These are phyloP conservation scores for Tragelaphus strepsiceros DNA, from an alignment of 2,113 vertebrate species.

Conservation along the genomic window DNA sequence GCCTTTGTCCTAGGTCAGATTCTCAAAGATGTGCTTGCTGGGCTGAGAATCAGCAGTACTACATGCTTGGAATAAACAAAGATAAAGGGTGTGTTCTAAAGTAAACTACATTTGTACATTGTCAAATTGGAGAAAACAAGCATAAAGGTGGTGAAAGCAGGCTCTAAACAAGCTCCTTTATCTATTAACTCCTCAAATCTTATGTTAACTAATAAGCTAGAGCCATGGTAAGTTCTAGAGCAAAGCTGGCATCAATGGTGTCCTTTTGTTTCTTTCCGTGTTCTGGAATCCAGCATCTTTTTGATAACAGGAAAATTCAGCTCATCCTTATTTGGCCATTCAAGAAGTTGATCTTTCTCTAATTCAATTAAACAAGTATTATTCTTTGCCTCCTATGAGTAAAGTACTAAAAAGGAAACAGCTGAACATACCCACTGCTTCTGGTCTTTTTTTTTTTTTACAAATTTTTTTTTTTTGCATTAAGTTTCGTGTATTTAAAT, in stretches of 20 bases:
- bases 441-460: neutral
- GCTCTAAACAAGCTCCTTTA: neutral
- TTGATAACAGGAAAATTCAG: neutral
- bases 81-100: neutral
- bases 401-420: neutral
- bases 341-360: neutral
- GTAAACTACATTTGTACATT: neutral
- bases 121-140: neutral
- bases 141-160: neutral
- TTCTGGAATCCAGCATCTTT: neutral
- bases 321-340: neutral
- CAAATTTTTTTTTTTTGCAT: neutral
- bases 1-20: neutral
- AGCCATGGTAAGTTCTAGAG: neutral
- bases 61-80: neutral
- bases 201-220: neutral
- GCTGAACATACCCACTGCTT: neutral
- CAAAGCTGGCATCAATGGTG: neutral
- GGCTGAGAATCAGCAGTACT: rapidly evolving
- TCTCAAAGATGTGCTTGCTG: neutral
- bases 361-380: neutral
- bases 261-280: neutral
- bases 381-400: no score
- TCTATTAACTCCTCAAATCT: neutral
- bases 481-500: neutral